These are phyloP conservation scores for Microctonus aethiopoides DNA, from an alignment of 2,888 invertebrate genomes.

Conservation along the genomic window DNA sequence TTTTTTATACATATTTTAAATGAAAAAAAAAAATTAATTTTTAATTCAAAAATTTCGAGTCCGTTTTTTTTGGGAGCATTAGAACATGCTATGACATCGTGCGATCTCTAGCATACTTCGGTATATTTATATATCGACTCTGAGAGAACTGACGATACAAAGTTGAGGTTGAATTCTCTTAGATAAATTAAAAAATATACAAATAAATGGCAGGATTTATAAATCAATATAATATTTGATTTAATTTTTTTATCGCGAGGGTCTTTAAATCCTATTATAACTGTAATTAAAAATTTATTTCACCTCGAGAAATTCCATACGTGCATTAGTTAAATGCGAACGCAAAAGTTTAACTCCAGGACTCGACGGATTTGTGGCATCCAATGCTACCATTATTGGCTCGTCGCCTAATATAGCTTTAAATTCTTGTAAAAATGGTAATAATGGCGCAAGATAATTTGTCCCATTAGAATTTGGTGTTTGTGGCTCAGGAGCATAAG, in stretches of 20 bases:
- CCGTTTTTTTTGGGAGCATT: slow-evolving; percentile 19
- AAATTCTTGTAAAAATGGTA: slow-evolving; percentile 62
- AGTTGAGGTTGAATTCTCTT: slow-evolving; percentile 33
- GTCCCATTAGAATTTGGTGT: slow-evolving; percentile 57
- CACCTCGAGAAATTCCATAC: slow-evolving; percentile 64
- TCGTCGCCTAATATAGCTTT: slow-evolving; percentile 62
- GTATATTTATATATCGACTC: slow-evolving; percentile 33
- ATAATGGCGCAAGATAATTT: slow-evolving; percentile 58
- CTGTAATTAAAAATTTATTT: slow-evolving; percentile 35
- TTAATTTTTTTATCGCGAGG: neutral
- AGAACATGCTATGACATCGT: slow-evolving; percentile 54
- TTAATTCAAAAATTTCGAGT: neutral
- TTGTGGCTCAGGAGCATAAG: slow-evolving; percentile 63
- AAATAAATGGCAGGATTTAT: slow-evolving; percentile 5
- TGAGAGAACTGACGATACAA: neutral
- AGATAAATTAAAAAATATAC: slow-evolving; percentile 21
- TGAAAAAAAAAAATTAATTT: neutral
- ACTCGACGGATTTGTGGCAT: slow-evolving; percentile 65
- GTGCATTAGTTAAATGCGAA: slow-evolving; percentile 59
- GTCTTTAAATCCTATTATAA: neutral
- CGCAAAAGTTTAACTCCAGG: slow-evolving; percentile 63
- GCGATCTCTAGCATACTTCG: slow-evolving; percentile 51
- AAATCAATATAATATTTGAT: too few relatives aligned
- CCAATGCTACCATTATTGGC: slow-evolving; percentile 61
- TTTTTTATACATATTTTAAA: neutral